Base-by-base conservation (phyloP, 2,797 vertebrate species). In the Parotocinclus haroldoi region DNA sequence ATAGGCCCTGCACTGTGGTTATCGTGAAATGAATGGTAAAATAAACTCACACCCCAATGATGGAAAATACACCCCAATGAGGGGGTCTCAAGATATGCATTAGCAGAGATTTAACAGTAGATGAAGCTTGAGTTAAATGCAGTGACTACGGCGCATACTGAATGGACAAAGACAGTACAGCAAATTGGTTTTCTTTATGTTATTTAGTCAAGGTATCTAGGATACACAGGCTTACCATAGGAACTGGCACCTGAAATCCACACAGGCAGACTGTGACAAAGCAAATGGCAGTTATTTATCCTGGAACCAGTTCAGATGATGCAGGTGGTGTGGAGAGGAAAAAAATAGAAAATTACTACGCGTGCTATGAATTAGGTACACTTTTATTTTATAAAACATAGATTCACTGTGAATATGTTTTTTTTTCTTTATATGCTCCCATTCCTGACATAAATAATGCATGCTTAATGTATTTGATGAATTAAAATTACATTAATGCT, bases 401-500 rank as follows among this genome's bases (percentile, higher is more conserved):
- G 89, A 92, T 88, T 89, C 89, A 89, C 80, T 82, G 16, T 50
- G 9, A 50, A 50, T 14, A 42, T 11, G 14, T 14, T 66, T 65
- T 52, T 1, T 49, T 49, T 49, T 14, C 16, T 14, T 16, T 16
- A 50, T 16, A 16, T 9, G 5, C 14, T 16, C n/a, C 14, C 85
- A 4, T 39, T 46, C 17, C 48, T n/a, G 11, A n/a, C 14, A 9
- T 14, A 16, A 50, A 14, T 14, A n/a, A 50, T 46, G 45, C 45
- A n/a, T 46, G 11, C 45, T 46, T 9, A 50, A 50, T 50, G 7
- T 50, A 9, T 50, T 16, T 14, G 48, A 14, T 83, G 88, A 91
- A 89, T 88, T 79, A 88, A 89, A 86, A 84, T 86, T 81, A 79
- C 86, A 79, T 80, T 69, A 67, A 87, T 72, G 86, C 91, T n/a